phyloP scores from a whole-genome alignment of 1,140 invertebrate genomes.

The Pteromalus puparum region DNA sequence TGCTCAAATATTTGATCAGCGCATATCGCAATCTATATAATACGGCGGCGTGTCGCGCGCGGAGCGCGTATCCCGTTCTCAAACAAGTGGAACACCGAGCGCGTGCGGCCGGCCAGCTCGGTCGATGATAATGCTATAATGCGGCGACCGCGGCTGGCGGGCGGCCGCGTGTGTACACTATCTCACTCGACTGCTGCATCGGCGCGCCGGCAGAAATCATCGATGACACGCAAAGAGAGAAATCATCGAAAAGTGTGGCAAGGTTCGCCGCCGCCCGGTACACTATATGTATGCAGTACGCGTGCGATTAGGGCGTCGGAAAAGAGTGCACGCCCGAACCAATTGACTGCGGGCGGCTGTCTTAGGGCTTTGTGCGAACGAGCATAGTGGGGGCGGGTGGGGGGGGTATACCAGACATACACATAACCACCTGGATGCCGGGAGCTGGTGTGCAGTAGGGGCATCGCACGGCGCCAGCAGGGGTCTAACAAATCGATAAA shows the following conservation, averaged over 20 bases:
- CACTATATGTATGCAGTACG: neutral
- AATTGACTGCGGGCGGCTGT: slow-evolving; percentile 69
- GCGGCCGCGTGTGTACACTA: neutral
- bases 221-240: slow-evolving; percentile 53
- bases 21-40: slow-evolving; percentile 40
- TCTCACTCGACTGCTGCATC: neutral
- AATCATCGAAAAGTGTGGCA: neutral
- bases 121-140: slow-evolving; percentile 40
- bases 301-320: slow-evolving; percentile 58
- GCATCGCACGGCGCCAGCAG: slow-evolving; percentile 57
- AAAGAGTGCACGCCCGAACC: slow-evolving; percentile 72
- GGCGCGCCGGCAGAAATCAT: slow-evolving; percentile 42
- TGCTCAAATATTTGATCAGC: slow-evolving; percentile 51
- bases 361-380: slow-evolving; percentile 71
- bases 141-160: neutral
- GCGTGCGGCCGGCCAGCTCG: neutral
- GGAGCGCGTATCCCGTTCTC: slow-evolving; percentile 36
- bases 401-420: neutral
- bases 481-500: slow-evolving; percentile 76
- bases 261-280: neutral
- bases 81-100: slow-evolving; percentile 47
- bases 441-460: slow-evolving; percentile 61
- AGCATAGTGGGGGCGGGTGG: neutral
- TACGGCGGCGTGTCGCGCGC: neutral
- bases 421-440: slow-evolving; percentile 57